Evolutionary conservation across 1,140 invertebrate species (phyloP).

Genomic region (Tetramorium alpestre): DNA sequence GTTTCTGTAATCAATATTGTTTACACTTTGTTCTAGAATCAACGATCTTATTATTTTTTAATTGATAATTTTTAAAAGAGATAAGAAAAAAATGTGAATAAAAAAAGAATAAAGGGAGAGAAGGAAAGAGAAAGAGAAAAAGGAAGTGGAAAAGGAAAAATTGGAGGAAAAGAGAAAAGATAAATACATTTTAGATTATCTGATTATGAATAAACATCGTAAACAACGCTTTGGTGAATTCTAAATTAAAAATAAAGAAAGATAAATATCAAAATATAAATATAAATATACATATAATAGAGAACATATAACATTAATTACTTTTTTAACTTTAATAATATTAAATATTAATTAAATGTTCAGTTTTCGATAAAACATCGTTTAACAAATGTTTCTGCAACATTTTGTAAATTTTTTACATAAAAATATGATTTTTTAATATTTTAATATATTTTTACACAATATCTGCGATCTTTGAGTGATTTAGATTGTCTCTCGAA

Average conservation of each 20-base stretch:
- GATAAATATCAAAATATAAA: background rate
- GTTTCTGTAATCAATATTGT: conserved; percentile 58
- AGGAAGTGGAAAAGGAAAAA: background rate
- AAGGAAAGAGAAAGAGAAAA: conserved; percentile 9
- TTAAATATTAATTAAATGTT: background rate
- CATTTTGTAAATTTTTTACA: background rate
- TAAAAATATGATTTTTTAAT: background rate
- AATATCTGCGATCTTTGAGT: background rate
- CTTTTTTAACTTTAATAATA: background rate
- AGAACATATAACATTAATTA: background rate
- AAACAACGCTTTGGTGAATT: background rate
- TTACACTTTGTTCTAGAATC: background rate
- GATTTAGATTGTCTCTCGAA: background rate
- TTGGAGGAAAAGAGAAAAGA: background rate
- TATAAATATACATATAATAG: too few relatives aligned
- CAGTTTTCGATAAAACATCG: too few relatives aligned
- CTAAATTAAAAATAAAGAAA: background rate
- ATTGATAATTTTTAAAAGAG: background rate
- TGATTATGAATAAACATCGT: background rate
- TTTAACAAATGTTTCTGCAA: background rate
- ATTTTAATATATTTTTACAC: background rate
- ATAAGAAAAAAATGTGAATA: too few relatives aligned
- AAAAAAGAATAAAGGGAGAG: too few relatives aligned
- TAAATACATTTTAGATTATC: background rate
- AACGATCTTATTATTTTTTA: background rate